Conservation (phyloP, 23 tunicate genomes). For the Trididemnum nubilum region DNA sequence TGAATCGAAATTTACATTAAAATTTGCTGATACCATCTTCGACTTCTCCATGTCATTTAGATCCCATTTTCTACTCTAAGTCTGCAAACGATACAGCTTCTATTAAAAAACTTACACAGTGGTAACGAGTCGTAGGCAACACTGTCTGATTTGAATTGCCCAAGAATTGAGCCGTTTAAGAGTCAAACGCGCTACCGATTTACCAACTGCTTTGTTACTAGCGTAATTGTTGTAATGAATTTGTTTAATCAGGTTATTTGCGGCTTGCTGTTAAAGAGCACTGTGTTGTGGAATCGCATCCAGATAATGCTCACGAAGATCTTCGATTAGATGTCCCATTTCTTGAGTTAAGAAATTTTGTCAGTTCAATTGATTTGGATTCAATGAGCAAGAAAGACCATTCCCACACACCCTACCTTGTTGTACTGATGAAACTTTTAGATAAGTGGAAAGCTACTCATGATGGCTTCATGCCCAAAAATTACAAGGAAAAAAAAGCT, state of each 20-base stretch:
- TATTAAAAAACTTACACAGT: too few species aligned
- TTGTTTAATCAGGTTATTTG: slow-evolving; percentile 55
- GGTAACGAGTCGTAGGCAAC: too few species aligned
- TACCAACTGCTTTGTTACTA: too few species aligned
- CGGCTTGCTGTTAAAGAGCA: slow-evolving; percentile 78
- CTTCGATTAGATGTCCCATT: slow-evolving; percentile 79
- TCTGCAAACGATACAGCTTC: too few species aligned
- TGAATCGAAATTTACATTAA: too few species aligned
- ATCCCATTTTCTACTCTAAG: too few species aligned
- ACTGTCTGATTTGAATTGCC: too few species aligned
- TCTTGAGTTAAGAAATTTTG: slow-evolving; percentile 53
- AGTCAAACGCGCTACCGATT: too few species aligned
- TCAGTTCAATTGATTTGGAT: slow-evolving; percentile 76
- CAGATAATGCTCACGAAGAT: slow-evolving; percentile 87
- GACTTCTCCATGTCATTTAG: too few species aligned
- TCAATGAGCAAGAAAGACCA: slow-evolving; percentile 74
- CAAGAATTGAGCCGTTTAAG: too few species aligned
- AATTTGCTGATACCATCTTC: too few species aligned
- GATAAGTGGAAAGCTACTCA: slow-evolving; percentile 67
- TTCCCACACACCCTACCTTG: slow-evolving; percentile 83
- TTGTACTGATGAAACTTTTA: slow-evolving; percentile 59
- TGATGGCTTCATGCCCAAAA: slow-evolving; percentile 66
- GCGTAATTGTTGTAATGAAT: too few species aligned
- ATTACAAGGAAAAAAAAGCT: slow-evolving; percentile 80
- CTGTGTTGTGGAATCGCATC: slow-evolving; percentile 87